Base-by-base conservation (phyloP, 2,113 vertebrate species). In the Thunnus thynnus region DNA sequence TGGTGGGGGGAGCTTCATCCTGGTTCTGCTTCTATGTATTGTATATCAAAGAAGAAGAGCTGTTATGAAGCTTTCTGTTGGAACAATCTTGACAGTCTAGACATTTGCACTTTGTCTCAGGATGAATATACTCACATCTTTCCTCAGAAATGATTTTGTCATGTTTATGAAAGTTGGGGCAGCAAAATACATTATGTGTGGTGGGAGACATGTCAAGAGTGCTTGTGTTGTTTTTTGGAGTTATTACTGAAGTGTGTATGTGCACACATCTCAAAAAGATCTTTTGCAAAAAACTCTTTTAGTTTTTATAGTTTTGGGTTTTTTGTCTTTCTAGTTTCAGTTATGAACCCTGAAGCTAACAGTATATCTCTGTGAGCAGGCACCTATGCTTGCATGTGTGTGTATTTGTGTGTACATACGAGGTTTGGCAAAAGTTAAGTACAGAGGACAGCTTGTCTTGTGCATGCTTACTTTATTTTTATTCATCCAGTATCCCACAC, bases 161-260 rank as follows among this genome's bases (percentile, higher is more conserved):
- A 12, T 58, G 63, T 64, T 67, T 50, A 22, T 78, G 32, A 60
- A 18, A 1, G 18, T 48, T 52, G 25, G 60, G 3, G 41, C 61
- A 52, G 11, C 41, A 44, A 20, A 80, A 68, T 62, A 16, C n/a
- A 36, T 47, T 76, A 0, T 81, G 48, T 44, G 9, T 47, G 41
- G 52, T 70, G 22, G 55, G 46, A 77, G 68, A 80, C 14, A 72
- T 75, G 76, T 82, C 63, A 83, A 79, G 44, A 63, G 27, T 54
- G 48, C 44, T 57, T 79, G 71, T 22, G 82, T 75, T 71, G 11
- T 66, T 68, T 76, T 65, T 52, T 48, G 18, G 46, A 58, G 22
- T 80, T 80, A 74, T 58, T 47, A 16, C 46, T 68, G 51, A 60
- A 5, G 22, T 73, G 44, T 83, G 63, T 76, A 11, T 76, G 54